A percentile compares a stretch with the other conserved stretches of the same genome.
Conservation (phyloP, 2,888 invertebrate species). For the Caenorhabditis sp. region DNA sequence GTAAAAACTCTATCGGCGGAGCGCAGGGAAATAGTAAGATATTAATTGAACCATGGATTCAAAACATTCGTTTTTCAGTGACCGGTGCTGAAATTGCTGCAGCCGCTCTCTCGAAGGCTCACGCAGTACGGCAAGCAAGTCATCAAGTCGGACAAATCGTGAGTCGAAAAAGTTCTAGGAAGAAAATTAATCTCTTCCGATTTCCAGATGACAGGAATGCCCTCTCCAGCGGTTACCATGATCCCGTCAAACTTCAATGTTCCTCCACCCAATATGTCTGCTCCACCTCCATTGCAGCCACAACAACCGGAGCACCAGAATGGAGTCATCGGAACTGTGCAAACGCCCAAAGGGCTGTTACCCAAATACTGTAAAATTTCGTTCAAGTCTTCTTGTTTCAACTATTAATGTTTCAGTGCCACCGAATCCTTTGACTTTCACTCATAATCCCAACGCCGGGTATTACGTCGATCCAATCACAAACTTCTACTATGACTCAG, state of each 20-base stretch:
- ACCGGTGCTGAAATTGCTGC: conserved; percentile 75
- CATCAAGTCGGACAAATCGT: conserved; percentile 60
- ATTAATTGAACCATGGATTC: neutral
- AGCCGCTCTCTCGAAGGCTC: conserved; percentile 66
- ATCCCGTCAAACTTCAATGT: conserved; percentile 55
- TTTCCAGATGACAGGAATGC: conserved; percentile 41
- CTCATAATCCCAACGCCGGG: conserved; percentile 95
- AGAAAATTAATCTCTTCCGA: neutral
- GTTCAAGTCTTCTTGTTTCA: neutral
- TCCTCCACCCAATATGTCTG: conserved; percentile 54
- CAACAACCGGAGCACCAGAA: conserved; percentile 35
- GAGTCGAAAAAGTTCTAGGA: neutral
- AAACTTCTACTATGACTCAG: conserved; percentile 95
- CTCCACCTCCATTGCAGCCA: conserved; percentile 20
- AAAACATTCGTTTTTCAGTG: conserved; percentile 61
- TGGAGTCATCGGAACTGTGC: conserved; percentile 67
- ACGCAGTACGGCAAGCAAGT: conserved; percentile 56
- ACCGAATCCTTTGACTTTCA: conserved; percentile 94
- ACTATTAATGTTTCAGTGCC: conserved; percentile 78
- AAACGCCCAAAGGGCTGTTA: conserved; percentile 71
- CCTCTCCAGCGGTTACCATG: conserved; percentile 3
- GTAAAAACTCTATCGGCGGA: conserved; percentile 10
- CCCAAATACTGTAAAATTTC: conserved; percentile 69
- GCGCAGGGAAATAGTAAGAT: conserved; percentile 36
- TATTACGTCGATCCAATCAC: conserved; percentile 96